Base-by-base conservation (phyloP, 1,140 invertebrate genomes). In the Drosophila sucinea region DNA sequence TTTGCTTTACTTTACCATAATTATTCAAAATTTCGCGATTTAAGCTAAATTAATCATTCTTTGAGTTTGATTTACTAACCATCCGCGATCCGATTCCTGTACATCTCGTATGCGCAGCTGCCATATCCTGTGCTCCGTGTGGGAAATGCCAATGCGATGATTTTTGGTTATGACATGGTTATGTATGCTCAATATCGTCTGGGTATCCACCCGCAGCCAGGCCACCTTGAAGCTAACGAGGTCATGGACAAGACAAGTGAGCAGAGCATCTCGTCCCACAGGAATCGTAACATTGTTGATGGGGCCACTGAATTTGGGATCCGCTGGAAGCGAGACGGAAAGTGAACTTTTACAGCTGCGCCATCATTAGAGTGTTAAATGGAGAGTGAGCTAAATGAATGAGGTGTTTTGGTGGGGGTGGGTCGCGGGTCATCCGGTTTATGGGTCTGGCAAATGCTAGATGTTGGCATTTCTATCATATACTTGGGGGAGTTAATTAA, bases 91-190 rank as follows among this genome's bases (percentile, higher is more conserved):
- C 1, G 94, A 94, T 90, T 96, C 95, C 11, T 94, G 93, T 1
- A 97, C 96, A 82, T 97, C 96, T 56, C 95, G 94, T 81, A 98
- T 96, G 81, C 97, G 96, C 8, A 98, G 93, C 92, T 95, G 95
- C 97, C 97, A 98, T 0, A 96, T 96, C 41, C 96, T 94, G 76
- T 96, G 94, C 80, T 97, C 96, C 66, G 95, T 96, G 90, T 97
- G 96, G 7, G 95, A 96, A 2, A 97, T 96, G 32, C 94, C 94
- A 63, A 98, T 97, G 57, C 97, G 94, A 86, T 96, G 95, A 91
- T 97, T 98, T 92, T 97, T 97, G 5, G 97, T 97, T 73, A 98
- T 97, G 47, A 98, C 96, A 91, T 97, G 96, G 71, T 95, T 96
- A 60, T 97, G 96, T 70, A 98, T 96, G 67, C 97, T 97, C 76